Conservation (phyloP, 1,140 invertebrate species). For the Ostrea edulis region DNA sequence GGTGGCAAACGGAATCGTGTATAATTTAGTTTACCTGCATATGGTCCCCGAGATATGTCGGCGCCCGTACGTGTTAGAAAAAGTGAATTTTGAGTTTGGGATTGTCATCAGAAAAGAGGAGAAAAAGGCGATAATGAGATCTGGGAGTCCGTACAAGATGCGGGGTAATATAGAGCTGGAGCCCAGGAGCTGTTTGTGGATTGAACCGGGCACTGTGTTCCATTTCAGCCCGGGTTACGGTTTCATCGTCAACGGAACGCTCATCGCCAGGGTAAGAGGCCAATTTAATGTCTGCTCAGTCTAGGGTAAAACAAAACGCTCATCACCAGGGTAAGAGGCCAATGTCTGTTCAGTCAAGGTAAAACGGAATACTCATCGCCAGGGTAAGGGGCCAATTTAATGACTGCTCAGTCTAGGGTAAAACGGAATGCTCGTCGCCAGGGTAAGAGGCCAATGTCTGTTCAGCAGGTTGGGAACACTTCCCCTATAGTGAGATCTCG, state of each 20-base stretch:
- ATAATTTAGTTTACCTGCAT: constrained; percentile 63
- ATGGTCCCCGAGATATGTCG: constrained; percentile 65
- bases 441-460: no score
- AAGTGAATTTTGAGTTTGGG: constrained; percentile 60
- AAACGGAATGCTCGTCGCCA: no score
- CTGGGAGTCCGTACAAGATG: constrained; percentile 69
- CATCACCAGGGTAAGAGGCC: no score
- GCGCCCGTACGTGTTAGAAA: constrained; percentile 64
- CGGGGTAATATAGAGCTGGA: constrained; percentile 72
- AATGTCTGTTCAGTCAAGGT: no score
- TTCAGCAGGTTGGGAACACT: no score
- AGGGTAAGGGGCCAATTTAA: constrained; percentile 84
- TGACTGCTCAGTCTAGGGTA: neutral
- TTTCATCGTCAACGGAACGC: constrained; percentile 91
- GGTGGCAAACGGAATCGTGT: constrained; percentile 70
- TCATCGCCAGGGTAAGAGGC: constrained; percentile 90
- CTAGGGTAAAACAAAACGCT: neutral
- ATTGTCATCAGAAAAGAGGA: constrained; percentile 58
- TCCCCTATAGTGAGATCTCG: no score
- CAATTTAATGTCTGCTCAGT: neutral
- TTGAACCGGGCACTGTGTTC: constrained; percentile 92
- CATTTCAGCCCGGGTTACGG: constrained; percentile 93
- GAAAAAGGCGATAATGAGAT: constrained; percentile 66
- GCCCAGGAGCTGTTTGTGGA: constrained; percentile 81
- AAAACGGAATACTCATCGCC: constrained; percentile 89